Conservation (phyloP, 2,113 vertebrate genomes). For the Rhipidura dahli region DNA sequence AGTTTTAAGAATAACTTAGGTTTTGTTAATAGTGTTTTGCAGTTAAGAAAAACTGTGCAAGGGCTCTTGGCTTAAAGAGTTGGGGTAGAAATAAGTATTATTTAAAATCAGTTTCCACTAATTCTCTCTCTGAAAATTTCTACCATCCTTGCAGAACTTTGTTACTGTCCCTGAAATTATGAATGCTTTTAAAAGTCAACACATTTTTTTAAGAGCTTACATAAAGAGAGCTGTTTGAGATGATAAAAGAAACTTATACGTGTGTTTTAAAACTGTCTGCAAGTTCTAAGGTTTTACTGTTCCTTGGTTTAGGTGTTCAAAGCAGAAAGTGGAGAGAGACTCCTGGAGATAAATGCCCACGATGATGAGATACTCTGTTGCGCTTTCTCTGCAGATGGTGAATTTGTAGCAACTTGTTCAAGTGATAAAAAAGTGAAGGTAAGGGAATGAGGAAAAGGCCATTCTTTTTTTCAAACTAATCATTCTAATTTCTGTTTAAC, state of each 20-base stretch:
- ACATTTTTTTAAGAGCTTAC: not conserved
- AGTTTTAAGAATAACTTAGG: not conserved
- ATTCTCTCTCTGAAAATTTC: not conserved
- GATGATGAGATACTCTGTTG: conserved; percentile 95
- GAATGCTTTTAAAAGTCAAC: not conserved
- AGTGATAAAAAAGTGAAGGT: conserved; percentile 93
- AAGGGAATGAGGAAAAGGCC: not conserved
- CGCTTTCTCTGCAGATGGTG: conserved; percentile 86
- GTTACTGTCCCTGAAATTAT: not conserved
- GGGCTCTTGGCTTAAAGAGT: not conserved
- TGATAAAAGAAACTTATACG: not conserved
- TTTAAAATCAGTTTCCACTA: not conserved
- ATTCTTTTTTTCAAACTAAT: not conserved
- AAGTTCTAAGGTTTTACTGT: not conserved
- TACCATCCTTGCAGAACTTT: not conserved
- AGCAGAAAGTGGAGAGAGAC: conserved; percentile 88
- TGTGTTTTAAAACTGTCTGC: not conserved
- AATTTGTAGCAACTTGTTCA: conserved; percentile 89
- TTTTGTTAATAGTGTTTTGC: not conserved
- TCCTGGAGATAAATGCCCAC: conserved; percentile 83
- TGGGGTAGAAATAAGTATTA: not conserved
- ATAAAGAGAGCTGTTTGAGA: not conserved
- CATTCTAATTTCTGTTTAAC: not conserved
- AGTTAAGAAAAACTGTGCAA: not conserved
- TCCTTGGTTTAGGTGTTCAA: conserved; percentile 84